These are phyloP conservation scores for Sebastes wilsoni DNA, from an alignment of 2,797 vertebrate species.

Conservation along the genomic window DNA sequence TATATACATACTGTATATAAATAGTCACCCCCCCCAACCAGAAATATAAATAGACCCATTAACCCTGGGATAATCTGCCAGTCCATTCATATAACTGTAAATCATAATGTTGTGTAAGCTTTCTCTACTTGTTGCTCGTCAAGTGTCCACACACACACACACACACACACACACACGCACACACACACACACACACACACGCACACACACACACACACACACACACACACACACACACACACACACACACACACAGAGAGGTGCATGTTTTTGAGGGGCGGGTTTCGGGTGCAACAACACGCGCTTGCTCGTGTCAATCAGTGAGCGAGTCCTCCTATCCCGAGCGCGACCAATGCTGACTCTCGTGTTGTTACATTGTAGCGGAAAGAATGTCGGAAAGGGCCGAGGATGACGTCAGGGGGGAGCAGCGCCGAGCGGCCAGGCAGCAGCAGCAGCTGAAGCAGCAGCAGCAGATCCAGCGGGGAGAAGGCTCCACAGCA, in stretches of 20 bases:
- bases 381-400: constrained; percentile 99
- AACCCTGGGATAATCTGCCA: constrained; percentile 1
- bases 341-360: constrained; percentile 80
- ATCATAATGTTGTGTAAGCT: not conserved
- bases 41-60: not conserved
- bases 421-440: constrained; percentile 95
- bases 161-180: too few relatives aligned
- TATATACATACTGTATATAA: too few relatives aligned
- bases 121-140: constrained; percentile 43
- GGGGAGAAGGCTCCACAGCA: constrained; percentile 90
- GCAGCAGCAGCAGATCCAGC: constrained; percentile 87
- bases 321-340: constrained; percentile 65
- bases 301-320: constrained; percentile 53
- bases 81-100: not conserved
- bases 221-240: not conserved
- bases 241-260: not conserved
- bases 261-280: constrained; percentile 6
- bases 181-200: not conserved
- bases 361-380: constrained; percentile 93
- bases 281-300: constrained; percentile 19
- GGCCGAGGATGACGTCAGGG: constrained; percentile 98
- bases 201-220: constrained; percentile 4
- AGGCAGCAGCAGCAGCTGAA: constrained; percentile 88
- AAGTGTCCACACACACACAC: constrained; percentile 15
- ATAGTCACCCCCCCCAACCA: too few relatives aligned